Conservation (phyloP, 1,140 invertebrate genomes). For the Drosophila trapezifrons region DNA sequence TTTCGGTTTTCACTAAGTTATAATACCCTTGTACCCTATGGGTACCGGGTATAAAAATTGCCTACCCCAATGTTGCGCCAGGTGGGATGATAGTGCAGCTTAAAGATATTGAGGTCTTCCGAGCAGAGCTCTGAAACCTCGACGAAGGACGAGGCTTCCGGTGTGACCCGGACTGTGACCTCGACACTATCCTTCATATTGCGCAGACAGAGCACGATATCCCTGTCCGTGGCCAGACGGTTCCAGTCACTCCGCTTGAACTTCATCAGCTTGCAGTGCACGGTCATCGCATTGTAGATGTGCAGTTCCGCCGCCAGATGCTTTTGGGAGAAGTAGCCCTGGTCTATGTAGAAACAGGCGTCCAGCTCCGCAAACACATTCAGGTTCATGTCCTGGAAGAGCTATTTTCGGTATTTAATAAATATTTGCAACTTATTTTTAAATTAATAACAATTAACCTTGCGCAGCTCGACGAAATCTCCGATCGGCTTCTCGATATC, state of each 20-base stretch:
- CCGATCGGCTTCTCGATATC: constrained; percentile 58
- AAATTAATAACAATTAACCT: too few relatives aligned
- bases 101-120: constrained; percentile 46
- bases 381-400: constrained; percentile 62
- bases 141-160: constrained; percentile 67
- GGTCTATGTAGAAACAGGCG: constrained; percentile 72
- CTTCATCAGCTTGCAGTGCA: constrained; percentile 62
- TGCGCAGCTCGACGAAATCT: constrained; percentile 65
- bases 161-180: constrained; percentile 61
- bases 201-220: constrained; percentile 57
- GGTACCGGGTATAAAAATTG: too few relatives aligned
- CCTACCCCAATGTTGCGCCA: constrained; percentile 71
- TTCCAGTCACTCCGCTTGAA: constrained; percentile 68
- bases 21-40: too few relatives aligned
- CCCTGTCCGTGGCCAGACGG: constrained; percentile 64
- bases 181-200: constrained; percentile 40
- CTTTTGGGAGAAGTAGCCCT: constrained; percentile 76
- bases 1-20: too few relatives aligned
- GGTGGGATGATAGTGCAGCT: constrained; percentile 50
- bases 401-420: constrained; percentile 19
- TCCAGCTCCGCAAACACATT: constrained; percentile 76
- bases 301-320: constrained; percentile 71
- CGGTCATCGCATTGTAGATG: constrained; percentile 61
- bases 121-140: constrained; percentile 67
- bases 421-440: too few relatives aligned